Base-by-base conservation (phyloP, 35 echinoderm and acorn worm species). In the Acanthaster planci region DNA sequence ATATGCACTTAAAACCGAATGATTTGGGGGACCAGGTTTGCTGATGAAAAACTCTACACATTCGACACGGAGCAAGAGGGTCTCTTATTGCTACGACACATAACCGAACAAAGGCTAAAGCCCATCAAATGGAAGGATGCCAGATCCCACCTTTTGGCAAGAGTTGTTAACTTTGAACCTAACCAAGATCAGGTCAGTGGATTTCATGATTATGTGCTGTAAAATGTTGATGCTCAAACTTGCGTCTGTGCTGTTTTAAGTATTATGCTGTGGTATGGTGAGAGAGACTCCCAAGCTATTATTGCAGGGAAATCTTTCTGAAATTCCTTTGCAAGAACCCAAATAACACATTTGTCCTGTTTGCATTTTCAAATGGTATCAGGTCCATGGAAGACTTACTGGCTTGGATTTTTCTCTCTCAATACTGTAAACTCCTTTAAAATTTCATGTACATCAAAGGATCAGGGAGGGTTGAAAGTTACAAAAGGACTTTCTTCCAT, bases 81-180 rank as follows among this genome's bases (percentile, higher is more conserved):
- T 7, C 40, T 94, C 38, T 32, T 89, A 35, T 42, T 94, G 36
- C 50, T 99, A 14, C 39, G 96, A 39, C 96, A 99, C 36, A 64
- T 99, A 21, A 85, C 80, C 55, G 84, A 98, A 16, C 96, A 99
- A 38, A 89, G 91, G 64, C 83, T 94, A 1, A 91, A 88, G 51
- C n/a, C 68, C 29, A 72, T 99, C 44, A 94, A 78, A n/a, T 99
- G 92, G 91, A 84, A 92, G 36, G 85, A 99, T 30, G 57, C 57
- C 8, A 60, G 96, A 54, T 82, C 96, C 22, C 86, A 94, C 54
- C 27, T 97, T 50, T 50, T 99, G 17, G 89, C 92, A 7, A 55
- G 85, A 55, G 77, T 76, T 35, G 78, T 90, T 0, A 79, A 77
- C 30, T 99, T 99, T 91, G 81, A 94, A 72, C 92, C 92, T 2